Conservation (phyloP, 2,113 vertebrate genomes). For the Actenoides hombroni region DNA sequence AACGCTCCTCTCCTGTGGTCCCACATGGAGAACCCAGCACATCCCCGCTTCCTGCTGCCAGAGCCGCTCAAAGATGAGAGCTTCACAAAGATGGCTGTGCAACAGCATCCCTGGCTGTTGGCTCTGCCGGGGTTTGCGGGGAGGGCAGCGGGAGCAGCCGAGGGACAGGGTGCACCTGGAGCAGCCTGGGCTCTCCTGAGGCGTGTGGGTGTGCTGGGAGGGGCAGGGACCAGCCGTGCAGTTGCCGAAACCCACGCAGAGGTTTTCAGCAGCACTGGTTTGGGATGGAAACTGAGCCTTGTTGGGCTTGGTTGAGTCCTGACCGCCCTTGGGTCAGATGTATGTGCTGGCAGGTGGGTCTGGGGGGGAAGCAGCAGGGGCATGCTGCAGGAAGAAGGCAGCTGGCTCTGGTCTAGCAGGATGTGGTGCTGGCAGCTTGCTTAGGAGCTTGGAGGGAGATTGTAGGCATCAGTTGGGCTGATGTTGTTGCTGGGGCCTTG, state of each 20-base stretch:
- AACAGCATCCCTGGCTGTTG: fast-evolving
- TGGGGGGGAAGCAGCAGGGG: neutral
- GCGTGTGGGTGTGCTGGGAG: fast-evolving
- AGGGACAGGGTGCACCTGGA: fast-evolving
- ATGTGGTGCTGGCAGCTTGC: neutral
- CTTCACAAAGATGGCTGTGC: neutral
- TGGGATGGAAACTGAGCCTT: neutral
- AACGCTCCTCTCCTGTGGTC: fast-evolving
- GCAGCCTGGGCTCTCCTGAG: neutral
- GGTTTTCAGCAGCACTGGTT: fast-evolving
- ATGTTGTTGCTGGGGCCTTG: fast-evolving
- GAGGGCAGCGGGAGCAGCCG: neutral
- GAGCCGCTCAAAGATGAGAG: neutral
- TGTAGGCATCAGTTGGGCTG: neutral
- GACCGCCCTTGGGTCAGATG: neutral
- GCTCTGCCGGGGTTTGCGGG: neutral
- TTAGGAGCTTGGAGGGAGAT: neutral
- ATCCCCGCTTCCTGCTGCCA: neutral
- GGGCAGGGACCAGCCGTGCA: neutral
- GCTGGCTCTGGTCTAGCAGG: neutral
- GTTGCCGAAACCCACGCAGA: fast-evolving
- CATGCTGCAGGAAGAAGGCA: neutral
- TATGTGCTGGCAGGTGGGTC: neutral
- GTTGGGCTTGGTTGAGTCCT: neutral
- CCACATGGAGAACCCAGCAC: neutral